Evolutionary conservation across 2,888 invertebrate genomes (phyloP).

Genomic region (Chaitophorus viminalis): DNA sequence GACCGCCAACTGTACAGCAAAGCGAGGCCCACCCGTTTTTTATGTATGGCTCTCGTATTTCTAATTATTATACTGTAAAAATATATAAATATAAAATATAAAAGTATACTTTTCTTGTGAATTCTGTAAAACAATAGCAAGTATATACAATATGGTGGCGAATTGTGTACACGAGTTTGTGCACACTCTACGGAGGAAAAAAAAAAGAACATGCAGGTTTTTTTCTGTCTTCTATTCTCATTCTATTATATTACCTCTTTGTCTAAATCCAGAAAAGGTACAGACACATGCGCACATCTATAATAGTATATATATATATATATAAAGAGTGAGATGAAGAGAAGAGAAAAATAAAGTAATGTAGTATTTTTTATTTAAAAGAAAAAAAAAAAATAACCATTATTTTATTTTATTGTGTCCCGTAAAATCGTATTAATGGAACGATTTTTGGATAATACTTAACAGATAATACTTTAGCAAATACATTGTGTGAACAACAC

Average conservation of each 20-base stretch:
- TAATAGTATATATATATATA: too few relatives aligned
- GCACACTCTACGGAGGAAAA: not conserved
- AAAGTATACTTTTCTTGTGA: not conserved
- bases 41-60: not conserved
- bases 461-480: not conserved
- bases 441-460: not conserved
- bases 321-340: too few relatives aligned
- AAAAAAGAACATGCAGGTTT: slow-evolving; percentile 4
- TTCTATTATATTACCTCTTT: not conserved
- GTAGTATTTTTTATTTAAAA: not conserved
- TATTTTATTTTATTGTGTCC: not conserved
- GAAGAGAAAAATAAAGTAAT: not conserved
- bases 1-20: too few relatives aligned
- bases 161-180: not conserved
- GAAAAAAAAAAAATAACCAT: not conserved
- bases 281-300: too few relatives aligned
- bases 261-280: not conserved
- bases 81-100: too few relatives aligned
- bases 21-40: too few relatives aligned
- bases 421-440: not conserved
- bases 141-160: not conserved
- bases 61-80: not conserved
- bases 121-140: slow-evolving; percentile 18
- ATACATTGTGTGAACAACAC: not conserved
- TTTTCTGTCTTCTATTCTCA: not conserved